Percentiles rank a stretch among this genome's conserved stretches.
Conservation (phyloP, 53 echinoderm and acorn worm species). For the Crossaster papposus region DNA sequence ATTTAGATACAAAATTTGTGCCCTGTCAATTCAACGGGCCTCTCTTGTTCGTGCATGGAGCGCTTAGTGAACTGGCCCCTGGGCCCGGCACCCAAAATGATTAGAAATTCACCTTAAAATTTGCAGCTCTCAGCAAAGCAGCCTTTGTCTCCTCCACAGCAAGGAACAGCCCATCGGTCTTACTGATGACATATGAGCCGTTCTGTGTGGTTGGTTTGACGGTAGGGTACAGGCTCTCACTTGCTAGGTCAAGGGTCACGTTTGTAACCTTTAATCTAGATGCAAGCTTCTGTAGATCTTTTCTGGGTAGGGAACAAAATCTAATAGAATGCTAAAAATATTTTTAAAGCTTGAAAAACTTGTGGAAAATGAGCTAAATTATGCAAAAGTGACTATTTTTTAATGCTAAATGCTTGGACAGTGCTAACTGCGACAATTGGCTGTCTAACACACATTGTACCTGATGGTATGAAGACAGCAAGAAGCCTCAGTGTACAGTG, state of each 20-base stretch:
- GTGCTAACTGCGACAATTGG: background rate
- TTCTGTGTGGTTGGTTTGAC: conserved; percentile 58
- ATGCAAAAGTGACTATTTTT: no score
- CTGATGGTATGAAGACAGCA: background rate
- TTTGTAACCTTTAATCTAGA: conserved; percentile 47
- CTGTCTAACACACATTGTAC: background rate
- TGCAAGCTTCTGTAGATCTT: conserved; percentile 16
- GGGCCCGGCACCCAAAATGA: background rate
- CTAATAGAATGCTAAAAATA: background rate
- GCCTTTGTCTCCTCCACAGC: conserved; percentile 67
- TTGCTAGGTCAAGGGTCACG: conserved; percentile 50
- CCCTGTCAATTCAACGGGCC: no score
- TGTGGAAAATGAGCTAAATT: no score
- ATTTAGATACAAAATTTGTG: no score
- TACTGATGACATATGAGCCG: conserved; percentile 70
- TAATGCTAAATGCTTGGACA: background rate
- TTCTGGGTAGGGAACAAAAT: background rate
- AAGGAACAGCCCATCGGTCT: conserved; percentile 66
- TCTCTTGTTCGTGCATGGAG: no score
- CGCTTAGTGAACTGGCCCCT: no score
- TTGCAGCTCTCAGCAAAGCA: conserved; percentile 53
- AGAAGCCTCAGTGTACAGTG: conserved; percentile 20
- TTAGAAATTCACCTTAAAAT: conserved; percentile 77
- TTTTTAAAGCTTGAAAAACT: no score
- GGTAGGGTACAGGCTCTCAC: conserved; percentile 47